Base-by-base conservation (phyloP, 2,797 vertebrate genomes). In the Acanthurus tractus region DNA sequence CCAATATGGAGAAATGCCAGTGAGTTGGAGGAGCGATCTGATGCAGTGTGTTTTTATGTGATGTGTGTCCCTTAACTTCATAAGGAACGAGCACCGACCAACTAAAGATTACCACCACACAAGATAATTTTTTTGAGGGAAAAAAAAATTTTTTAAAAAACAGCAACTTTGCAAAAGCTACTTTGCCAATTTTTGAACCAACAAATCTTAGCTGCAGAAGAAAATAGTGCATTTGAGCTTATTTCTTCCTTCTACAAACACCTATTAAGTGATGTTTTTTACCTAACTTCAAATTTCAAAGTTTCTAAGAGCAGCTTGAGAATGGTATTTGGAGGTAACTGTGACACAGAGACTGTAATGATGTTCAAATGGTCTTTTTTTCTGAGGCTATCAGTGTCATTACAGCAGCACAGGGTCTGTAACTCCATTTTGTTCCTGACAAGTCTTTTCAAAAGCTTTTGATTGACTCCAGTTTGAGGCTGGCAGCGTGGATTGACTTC, bases 381-480 rank as follows among this genome's bases (percentile, higher is more conserved):
- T 44, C 49, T 22, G 25, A 64, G 68, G 58, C 36, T 25, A 17
- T 81, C 52, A 42, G 13, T 57, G 53, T 74, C 48, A 62, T 18
- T 63, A 49, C 48, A 55, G 62, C 63, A 73, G 56, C 6, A 50
- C 13, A 44, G 18, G 63, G 80, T 61, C 54, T 70, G 73, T 71
- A 77, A 70, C 52, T 85, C 77, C 68, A 85, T 86, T 89, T 92
- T 83, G 71, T 76, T 77, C 65, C 57, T 70, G 78, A 83, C 77
- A 78, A 82, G 75, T 59, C 61, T 42, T 64, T 78, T 91, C 74
- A 84, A 80, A 89, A 81, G 86, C 84, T 67, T 78, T 77, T 86
- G 84, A 86, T 80, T 87, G 82, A 73, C 55, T 82, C 66, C 61
- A 85, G 81, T 77, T 76, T 54, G 76, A 40, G 45, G 34, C 82